These are phyloP conservation scores for Polyodon spathula DNA, from an alignment of 2,113 vertebrate genomes.

Conservation along the genomic window DNA sequence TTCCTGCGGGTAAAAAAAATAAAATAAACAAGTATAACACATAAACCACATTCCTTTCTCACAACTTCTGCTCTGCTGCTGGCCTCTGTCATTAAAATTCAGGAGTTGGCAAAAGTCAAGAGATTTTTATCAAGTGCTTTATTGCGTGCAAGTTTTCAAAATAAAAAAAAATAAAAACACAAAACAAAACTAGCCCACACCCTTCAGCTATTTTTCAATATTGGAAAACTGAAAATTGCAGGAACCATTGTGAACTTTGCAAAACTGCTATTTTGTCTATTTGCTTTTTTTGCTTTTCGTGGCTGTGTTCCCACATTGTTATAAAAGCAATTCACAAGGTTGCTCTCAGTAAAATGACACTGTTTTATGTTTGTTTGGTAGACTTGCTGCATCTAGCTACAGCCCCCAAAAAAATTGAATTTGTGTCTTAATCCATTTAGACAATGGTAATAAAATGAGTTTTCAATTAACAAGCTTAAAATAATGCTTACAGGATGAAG, in stretches of 20 bases:
- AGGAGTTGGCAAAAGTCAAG: background rate
- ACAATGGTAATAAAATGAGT: background rate
- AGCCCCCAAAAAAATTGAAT: background rate
- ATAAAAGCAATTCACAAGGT: background rate
- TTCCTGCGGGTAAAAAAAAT: slow-evolving; percentile 55
- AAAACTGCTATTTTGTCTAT: background rate
- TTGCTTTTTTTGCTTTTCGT: too few relatives aligned
- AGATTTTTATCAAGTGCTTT: background rate
- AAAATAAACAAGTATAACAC: background rate
- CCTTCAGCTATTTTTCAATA: background rate
- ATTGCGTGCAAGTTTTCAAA: background rate
- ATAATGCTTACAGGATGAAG: slow-evolving; percentile 76
- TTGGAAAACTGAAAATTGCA: background rate
- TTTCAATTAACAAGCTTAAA: background rate
- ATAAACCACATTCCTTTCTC: background rate
- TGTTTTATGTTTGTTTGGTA: background rate
- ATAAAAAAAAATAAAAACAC: background rate
- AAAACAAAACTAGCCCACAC: background rate
- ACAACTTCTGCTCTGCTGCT: too few relatives aligned
- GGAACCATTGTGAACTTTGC: background rate
- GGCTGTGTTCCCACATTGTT: background rate
- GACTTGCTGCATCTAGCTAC: background rate
- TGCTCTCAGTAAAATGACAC: background rate
- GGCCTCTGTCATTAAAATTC: background rate
- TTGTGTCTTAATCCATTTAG: background rate